Percentiles rank a stretch among this genome's conserved stretches.
Evolutionary conservation across 2,113 vertebrate genomes (phyloP).

Genomic region (Corynorhinus townsendii): DNA sequence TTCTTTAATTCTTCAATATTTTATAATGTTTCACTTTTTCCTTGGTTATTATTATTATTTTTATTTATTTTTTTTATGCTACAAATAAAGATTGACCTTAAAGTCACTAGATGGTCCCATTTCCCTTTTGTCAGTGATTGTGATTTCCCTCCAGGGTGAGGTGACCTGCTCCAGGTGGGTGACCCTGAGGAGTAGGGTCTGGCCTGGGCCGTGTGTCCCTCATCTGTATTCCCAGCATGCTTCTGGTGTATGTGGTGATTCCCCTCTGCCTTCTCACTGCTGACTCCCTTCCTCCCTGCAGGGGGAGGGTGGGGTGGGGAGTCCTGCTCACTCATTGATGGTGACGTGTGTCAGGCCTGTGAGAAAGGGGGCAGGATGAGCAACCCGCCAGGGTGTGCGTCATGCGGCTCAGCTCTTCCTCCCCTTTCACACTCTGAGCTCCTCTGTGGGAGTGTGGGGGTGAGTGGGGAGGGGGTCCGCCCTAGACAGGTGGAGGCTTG

Average conservation of each 20-base stretch:
- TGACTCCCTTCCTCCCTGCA: not conserved
- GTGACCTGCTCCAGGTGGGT: not conserved
- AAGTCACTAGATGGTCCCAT: not conserved
- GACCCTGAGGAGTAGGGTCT: not conserved
- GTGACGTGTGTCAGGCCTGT: not conserved
- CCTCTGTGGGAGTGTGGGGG: not conserved
- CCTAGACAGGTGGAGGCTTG: not conserved
- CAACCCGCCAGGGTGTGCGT: fast-evolving
- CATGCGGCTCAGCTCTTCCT: not conserved
- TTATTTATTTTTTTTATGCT: not conserved
- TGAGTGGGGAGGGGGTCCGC: fast-evolving
- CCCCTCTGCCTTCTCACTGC: not conserved
- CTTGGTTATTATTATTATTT: not conserved
- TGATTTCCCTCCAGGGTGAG: not conserved
- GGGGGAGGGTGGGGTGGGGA: no score
- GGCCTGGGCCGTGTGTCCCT: not conserved
- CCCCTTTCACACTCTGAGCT: not conserved
- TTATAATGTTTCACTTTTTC: not conserved
- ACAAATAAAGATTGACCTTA: not conserved
- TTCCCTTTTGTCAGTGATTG: not conserved
- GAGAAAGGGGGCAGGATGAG: not conserved
- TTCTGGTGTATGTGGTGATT: not conserved
- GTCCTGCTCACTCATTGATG: not conserved
- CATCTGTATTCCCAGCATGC: not conserved
- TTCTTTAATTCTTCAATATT: not conserved